Base-by-base conservation (phyloP, 2,797 vertebrate species). In the Pelobates cultripes region DNA sequence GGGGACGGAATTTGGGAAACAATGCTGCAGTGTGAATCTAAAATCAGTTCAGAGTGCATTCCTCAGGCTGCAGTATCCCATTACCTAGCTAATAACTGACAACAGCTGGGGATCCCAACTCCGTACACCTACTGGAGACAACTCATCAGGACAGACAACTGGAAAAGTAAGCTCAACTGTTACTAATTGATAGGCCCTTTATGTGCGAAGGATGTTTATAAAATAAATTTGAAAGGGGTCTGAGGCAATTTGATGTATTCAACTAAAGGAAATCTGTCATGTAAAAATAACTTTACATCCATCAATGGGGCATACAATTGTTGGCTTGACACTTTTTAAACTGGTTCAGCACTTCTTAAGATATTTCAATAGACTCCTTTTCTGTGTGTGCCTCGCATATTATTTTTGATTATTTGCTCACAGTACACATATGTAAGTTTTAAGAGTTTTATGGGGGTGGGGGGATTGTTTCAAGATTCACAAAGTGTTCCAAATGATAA, bases 41-140 rank as follows among this genome's bases (percentile, higher is more conserved):
- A 74, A 74, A 57, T 74, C 71, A 80, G 47, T 28, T 15, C 71
- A 80, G 71, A 69, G 40, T 55, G 51, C 78, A 74, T 74, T 80
- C 78, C 55, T 69, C 28, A 7, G 14, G 14, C 43, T 40, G n/a
- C 53, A n/a, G 69, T 47, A 44, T 79, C 77, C 77, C 69, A 72
- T 71, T 79, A 68, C 55, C 40, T 63, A 70, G 14, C 17, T 70
- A 67, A 78, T 78, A 51, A 51, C 47, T 70, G 68, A 78, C 57
- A 79, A 72, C 69, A 79, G 69, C 60, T 79, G 77, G 61, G 4
- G 61, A 79, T 66, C 70, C 55, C 70, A 43, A 44, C 61, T 73
- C 77, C 47, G n/a, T 15, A 45, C 68, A 71, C 53, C 77, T 45
- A 71, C 55, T 64, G 45, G 14, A 73, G 69, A 64, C 57, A 73